Base-by-base conservation (phyloP, 2,797 vertebrate genomes). In the Lycodopsis pacificus region DNA sequence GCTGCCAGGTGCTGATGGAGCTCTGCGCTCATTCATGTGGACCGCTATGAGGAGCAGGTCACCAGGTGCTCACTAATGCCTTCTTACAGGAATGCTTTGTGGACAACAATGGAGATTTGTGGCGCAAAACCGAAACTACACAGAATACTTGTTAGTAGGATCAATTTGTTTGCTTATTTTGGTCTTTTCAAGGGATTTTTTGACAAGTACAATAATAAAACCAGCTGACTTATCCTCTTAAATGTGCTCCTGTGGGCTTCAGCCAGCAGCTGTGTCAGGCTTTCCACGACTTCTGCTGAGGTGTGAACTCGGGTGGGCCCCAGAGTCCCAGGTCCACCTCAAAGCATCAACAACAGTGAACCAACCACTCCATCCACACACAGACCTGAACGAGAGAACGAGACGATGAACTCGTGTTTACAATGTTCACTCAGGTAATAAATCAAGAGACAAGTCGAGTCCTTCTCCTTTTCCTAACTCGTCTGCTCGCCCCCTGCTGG, bases 1-100 rank as follows among this genome's bases (percentile, higher is more conserved):
- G 36, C 19, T 32, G 46, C 53, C n/a, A 15, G 32, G 27, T 36
- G 51, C 49, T 30, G 58, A 51, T 36, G 0, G 7, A 51, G 17
- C 57, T 67, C 15, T 10, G 44, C 34, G 44, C 25, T 72, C 61
- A 19, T 77, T 70, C 62, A 42, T n/a, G 59, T 14, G 61, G 40
- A 65, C 34, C 48, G 32, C 3, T 34, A 19, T 40, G 65, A 56
- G 36, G 32, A 25, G 11, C 19, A 15, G 6, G 46, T 53, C 48
- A 19, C 3, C 34, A 14, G 10, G 15, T 10, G 34, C 36, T n/a
- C 53, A 42, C 53, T 57, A 13, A 57, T 57, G 22, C 30, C 1
- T 36, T 65, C 40, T 36, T 25, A 67, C 34, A 4, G 34, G 14
- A 13, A 53, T n/a, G 20, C 19, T 49, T 48, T 13, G 1, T 34